Conservation (phyloP, 1,140 invertebrate species). For the Drosophila kurseongensis region DNA sequence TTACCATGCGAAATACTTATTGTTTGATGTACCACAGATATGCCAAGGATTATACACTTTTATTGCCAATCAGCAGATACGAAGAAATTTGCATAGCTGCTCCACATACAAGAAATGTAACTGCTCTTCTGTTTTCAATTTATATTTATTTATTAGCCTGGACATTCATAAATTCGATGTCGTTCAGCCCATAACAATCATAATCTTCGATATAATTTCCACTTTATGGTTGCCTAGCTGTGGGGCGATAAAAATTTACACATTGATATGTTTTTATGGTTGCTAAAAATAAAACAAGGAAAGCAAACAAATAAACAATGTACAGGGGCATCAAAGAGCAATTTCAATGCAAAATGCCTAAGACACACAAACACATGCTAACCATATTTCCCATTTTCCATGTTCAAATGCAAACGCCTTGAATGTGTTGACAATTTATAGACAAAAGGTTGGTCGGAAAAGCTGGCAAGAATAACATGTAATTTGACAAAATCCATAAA, state of each 20-base stretch:
- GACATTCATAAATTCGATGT: conserved; percentile 40
- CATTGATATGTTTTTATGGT: conserved; percentile 75
- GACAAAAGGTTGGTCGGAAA: conserved; percentile 65
- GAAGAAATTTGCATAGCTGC: conserved; percentile 29
- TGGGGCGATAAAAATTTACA: conserved; percentile 62
- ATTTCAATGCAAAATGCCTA: conserved; percentile 70
- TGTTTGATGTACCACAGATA: not conserved
- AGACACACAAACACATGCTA: conserved; percentile 40
- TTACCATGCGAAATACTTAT: not conserved
- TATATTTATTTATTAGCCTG: conserved; percentile 49
- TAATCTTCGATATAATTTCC: conserved; percentile 78
- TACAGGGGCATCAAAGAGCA: conserved; percentile 65
- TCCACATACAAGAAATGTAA: conserved; percentile 16
- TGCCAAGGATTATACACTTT: conserved; percentile 12
- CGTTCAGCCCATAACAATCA: conserved; percentile 58
- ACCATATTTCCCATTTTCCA: conserved; percentile 14
- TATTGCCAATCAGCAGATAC: conserved; percentile 43
- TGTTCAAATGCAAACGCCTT: conserved; percentile 30
- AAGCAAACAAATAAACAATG: conserved; percentile 73
- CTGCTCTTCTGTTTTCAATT: conserved; percentile 47
- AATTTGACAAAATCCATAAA: conserved; percentile 82
- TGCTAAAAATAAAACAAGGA: conserved; percentile 26
- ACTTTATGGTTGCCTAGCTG: conserved; percentile 62
- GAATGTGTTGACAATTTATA: conserved; percentile 78
- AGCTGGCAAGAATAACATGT: conserved; percentile 40